Conservation (phyloP, 2,888 invertebrate genomes). For the Deilephila porcellus region DNA sequence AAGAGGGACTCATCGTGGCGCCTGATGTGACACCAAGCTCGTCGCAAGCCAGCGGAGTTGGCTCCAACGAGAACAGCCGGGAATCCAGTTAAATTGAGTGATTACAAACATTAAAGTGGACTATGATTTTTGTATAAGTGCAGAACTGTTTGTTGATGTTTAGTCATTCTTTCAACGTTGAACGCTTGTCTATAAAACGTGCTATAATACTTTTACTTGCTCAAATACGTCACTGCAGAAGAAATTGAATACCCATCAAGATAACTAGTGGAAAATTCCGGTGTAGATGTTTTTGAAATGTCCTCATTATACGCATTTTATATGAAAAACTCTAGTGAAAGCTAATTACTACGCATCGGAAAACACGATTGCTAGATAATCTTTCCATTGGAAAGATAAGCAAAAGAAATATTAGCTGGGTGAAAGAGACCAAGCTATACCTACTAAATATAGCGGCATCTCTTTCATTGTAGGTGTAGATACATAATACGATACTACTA, state of each 20-base stretch:
- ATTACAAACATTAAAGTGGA: constrained; percentile 40
- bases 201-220: constrained; percentile 18
- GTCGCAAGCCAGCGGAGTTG: constrained; percentile 68
- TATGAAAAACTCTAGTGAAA: background rate
- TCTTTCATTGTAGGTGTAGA: background rate
- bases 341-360: constrained; percentile 8
- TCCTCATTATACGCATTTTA: background rate
- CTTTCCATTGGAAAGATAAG: constrained; percentile 10
- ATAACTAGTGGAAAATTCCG: constrained; percentile 1
- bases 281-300: constrained; percentile 4
- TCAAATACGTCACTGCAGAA: constrained; percentile 9
- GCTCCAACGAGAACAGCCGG: constrained; percentile 89
- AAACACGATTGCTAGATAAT: constrained; percentile 15
- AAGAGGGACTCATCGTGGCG: constrained; percentile 91
- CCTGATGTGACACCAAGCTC: constrained; percentile 80
- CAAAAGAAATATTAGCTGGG: constrained; percentile 3
- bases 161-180: constrained; percentile 13
- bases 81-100: constrained; percentile 85
- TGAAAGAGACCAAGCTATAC: constrained; percentile 25
- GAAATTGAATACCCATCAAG: background rate
- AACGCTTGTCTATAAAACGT: constrained; percentile 26
- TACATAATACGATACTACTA: background rate
- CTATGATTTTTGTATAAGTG: constrained; percentile 33
- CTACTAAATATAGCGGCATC: constrained; percentile 13
- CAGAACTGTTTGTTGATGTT: constrained; percentile 12